Evolutionary conservation across 2,797 vertebrate genomes (phyloP), one percentile per base, ranked within the genome.

Genomic region (Alcedo atthis): DNA sequence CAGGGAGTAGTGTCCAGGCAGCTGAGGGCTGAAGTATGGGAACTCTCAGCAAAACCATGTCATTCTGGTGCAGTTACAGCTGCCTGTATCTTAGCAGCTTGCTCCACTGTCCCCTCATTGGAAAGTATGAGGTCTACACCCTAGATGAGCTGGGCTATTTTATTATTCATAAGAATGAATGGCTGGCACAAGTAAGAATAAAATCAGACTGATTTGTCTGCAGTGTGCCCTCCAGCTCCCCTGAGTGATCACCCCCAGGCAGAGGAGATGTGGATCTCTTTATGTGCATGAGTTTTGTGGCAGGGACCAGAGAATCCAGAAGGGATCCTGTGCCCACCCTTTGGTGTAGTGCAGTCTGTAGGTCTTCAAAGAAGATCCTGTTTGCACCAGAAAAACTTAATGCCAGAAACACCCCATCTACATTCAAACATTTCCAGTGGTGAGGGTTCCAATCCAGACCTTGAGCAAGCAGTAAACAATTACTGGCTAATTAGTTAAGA

Each of bases 231-330:
- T 75, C 21, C 85, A 89, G 43, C 40, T 54, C 18, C 43, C 53
- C 53, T 43, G 48, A 63, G 45, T 63, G 67, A 40, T 35, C 48
- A 32, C 12, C 46, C 66, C 20, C 58, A 37, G 51, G n/a, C 21
- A 80, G 81, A 59, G 11, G 18, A 70, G n/a, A 30, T 0, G 2
- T n/a, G 40, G 28, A 42, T 46, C 45, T 67, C 62, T n/a, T 35
- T 57, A 15, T 19, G 21, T 19, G 32, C 28, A 18, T 15, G 32
- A 32, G 7, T 87, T 83, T 69, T 81, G 48, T 28, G 32, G 25
- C 8, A 61, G 33, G 35, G 19, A 64, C 21, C 0, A 0, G 4
- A 26, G 12, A 21, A 43, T 9, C 42, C 42, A 33, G 21, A 21
- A 66, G 18, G 70, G 21, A 15, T 62, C 32, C 51, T 12, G 12